phyloP scores from a whole-genome alignment of 2,888 invertebrate species.

The Troides helena region DNA sequence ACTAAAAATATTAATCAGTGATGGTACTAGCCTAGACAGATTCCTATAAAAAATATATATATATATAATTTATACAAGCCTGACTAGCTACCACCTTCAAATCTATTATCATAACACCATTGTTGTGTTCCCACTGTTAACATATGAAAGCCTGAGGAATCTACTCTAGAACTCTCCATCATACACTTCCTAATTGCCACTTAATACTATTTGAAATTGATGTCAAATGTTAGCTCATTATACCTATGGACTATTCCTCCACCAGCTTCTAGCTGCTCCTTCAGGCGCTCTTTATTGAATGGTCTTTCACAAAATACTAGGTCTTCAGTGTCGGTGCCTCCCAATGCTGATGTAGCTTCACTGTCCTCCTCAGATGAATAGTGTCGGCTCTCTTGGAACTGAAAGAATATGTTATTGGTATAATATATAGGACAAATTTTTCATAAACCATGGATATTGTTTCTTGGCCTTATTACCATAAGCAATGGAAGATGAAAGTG shows the following conservation, averaged over 20 bases:
- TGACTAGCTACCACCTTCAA: too few relatives aligned
- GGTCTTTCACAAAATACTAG: conserved; percentile 72
- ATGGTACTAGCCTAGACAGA: too few relatives aligned
- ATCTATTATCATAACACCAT: too few relatives aligned
- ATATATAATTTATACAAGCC: too few relatives aligned
- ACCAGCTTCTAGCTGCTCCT: conserved; percentile 81
- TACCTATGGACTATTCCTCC: conserved; percentile 83
- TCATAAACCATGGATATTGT: too few relatives aligned
- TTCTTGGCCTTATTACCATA: neutral
- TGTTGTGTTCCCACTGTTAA: too few relatives aligned
- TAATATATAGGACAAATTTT: neutral
- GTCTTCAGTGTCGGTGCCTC: conserved; percentile 78
- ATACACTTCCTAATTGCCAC: too few relatives aligned
- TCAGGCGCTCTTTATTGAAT: conserved; percentile 78
- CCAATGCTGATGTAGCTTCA: conserved; percentile 61
- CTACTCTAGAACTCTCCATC: too few relatives aligned
- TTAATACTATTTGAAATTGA: too few relatives aligned
- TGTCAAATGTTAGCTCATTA: neutral
- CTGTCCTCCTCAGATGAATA: conserved; percentile 74
- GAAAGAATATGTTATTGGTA: conserved; percentile 1
- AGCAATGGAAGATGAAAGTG: neutral
- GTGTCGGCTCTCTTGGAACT: conserved; percentile 61
- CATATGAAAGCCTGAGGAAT: too few relatives aligned
- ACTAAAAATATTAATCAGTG: too few relatives aligned
- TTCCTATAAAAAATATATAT: too few relatives aligned